phyloP scores from a whole-genome alignment of 2,888 invertebrate species.

The Chirona hameri region DNA sequence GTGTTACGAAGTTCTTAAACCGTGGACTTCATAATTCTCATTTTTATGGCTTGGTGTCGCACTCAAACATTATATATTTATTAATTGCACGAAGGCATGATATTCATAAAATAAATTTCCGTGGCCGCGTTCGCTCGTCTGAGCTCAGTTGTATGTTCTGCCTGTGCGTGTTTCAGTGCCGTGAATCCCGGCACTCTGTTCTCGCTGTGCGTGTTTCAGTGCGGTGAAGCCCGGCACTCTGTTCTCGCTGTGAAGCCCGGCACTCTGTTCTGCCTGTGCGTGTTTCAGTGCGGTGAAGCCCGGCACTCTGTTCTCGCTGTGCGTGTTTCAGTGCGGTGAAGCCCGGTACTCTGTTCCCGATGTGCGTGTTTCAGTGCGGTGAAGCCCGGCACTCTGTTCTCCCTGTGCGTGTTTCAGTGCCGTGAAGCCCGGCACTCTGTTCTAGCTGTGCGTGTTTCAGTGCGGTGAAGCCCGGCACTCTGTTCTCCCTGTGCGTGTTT shows the following conservation, averaged over 20 bases:
- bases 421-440: conserved; percentile 66
- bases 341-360: conserved; percentile 60
- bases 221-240: conserved; percentile 66
- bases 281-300: conserved; percentile 58
- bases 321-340: conserved; percentile 55
- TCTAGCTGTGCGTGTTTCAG: conserved; percentile 45
- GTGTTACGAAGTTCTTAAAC: too few relatives aligned
- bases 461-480: conserved; percentile 62
- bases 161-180: conserved; percentile 50
- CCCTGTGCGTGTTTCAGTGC: conserved; percentile 48
- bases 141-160: neutral
- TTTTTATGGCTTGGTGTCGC: too few relatives aligned
- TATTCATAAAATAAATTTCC: too few relatives aligned
- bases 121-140: too few relatives aligned
- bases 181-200: conserved; percentile 63
- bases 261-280: neutral
- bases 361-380: conserved; percentile 52
- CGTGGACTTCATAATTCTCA: too few relatives aligned
- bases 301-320: conserved; percentile 56
- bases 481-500: conserved; percentile 46
- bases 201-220: conserved; percentile 45
- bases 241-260: too few relatives aligned
- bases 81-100: too few relatives aligned
- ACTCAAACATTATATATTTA: too few relatives aligned
- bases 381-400: conserved; percentile 62